Evolutionary conservation across 37 sponge, comb jelly and placozoan genomes (phyloP), one percentile per base, ranked within the genome.

Genomic region (Spongia lamella): DNA sequence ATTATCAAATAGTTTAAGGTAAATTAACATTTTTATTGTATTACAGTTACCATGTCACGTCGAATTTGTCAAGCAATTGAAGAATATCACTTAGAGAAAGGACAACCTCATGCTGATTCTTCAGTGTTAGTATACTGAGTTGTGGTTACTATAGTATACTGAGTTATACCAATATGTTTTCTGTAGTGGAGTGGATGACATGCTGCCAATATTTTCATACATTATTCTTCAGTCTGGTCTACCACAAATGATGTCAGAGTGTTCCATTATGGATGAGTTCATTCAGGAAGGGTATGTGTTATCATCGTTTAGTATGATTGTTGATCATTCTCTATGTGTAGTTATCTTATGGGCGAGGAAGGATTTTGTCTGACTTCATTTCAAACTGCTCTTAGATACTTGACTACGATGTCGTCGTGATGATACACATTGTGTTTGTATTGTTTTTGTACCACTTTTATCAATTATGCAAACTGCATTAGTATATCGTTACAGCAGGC

Each of bases 301-400:
- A 17, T 31, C 1, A 2, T 13, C 14, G 38, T 14, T 26, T 17
- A 9, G n/a, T 31, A 14, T 31, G 21, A 24, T 22, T 55, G 22
- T 21, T 70, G 30, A 40, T 52, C 53, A 1, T 32, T 65, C 11
- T 13, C 25, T 82, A 7, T 55, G 65, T 61, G 35, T 57, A 89
- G 90, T 30, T 92, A 82, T 39, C 21, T 86, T 51, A 79, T 86
- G 84, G 93, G 93, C 0, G 96, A 96, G 51, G 92, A 89, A 29
- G 96, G 96, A 20, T 95, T 90, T 73, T 96, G 96, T 80, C 78
- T 96, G 61, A 92, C 93, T 7, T 84, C 93, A 26, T 83, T 96
- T 38, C 76, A 87, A 21, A 92, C 96, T 4, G 96, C 96, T 17
- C 82, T 87, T 38, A 58, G 37, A 47, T 87, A 59, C 53, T 53